These are phyloP conservation scores for Pardosa pseudoannulata DNA, from an alignment of 2,888 invertebrate genomes.

Conservation along the genomic window DNA sequence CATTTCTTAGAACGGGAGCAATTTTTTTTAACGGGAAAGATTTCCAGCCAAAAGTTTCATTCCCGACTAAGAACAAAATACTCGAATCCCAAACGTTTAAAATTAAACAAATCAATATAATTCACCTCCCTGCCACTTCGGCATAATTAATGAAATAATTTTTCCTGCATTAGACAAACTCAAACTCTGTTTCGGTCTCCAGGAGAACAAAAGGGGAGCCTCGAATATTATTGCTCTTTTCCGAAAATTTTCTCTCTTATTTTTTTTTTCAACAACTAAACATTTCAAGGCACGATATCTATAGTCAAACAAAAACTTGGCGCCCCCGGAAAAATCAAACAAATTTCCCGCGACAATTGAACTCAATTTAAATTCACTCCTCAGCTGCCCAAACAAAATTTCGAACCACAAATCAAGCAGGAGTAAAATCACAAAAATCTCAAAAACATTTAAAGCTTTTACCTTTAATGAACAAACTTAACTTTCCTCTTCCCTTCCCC, in stretches of 20 bases:
- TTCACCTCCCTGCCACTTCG: not conserved
- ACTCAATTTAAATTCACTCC: slow-evolving; percentile 15
- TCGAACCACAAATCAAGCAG: slow-evolving; percentile 15
- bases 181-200: not conserved
- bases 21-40: no score
- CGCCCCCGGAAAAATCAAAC: not conserved
- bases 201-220: not conserved
- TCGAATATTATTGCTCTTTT: not conserved
- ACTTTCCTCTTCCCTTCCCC: slow-evolving; percentile 38
- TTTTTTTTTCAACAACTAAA: slow-evolving; percentile 5
- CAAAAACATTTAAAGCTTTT: slow-evolving; percentile 60
- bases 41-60: no score
- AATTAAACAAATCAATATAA: not conserved
- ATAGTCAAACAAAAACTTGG: slow-evolving; percentile 1
- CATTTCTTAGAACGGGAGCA: no score
- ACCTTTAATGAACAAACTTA: slow-evolving; percentile 67
- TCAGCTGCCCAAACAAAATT: slow-evolving; percentile 17
- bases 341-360: slow-evolving; percentile 3
- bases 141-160: not conserved
- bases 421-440: slow-evolving; percentile 29
- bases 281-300: not conserved
- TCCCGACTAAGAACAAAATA: not conserved
- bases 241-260: no score
- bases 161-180: not conserved
- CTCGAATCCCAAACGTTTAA: not conserved